A percentile compares a stretch with the other conserved stretches of the same genome.
These are phyloP conservation scores for Speoplatyrhinus poulsoni DNA, from an alignment of 2,113 vertebrate genomes.

Conservation along the genomic window DNA sequence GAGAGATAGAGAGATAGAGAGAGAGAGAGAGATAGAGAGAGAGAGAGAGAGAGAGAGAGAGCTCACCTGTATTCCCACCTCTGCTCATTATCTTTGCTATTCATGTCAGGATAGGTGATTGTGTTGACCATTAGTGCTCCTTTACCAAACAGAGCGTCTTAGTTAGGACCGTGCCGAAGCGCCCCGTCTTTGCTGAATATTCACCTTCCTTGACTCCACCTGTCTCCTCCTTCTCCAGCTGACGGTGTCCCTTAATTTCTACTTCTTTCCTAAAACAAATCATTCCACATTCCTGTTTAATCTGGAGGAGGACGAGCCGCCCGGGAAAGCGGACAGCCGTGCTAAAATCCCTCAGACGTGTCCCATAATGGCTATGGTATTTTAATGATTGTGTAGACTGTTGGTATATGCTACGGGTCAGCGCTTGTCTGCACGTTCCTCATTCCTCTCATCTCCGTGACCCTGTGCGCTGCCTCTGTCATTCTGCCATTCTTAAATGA, in stretches of 20 bases:
- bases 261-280: constrained; percentile 64
- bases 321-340: constrained; percentile 59
- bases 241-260: constrained; percentile 69
- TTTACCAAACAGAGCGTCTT: constrained; percentile 69
- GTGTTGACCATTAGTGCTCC: constrained; percentile 75
- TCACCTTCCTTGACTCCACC: constrained; percentile 63
- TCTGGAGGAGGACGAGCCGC: constrained; percentile 39
- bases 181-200: constrained; percentile 64
- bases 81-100: constrained; percentile 78
- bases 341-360: constrained; percentile 75
- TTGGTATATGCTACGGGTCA: constrained; percentile 72
- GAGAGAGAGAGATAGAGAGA: constrained; percentile 49
- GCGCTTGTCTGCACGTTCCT: constrained; percentile 71
- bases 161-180: constrained; percentile 67
- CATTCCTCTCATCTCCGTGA: constrained; percentile 69
- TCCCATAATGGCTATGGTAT: constrained; percentile 73
- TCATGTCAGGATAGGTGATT: constrained; percentile 77
- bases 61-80: constrained; percentile 71
- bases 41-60: constrained; percentile 56
- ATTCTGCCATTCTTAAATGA: constrained; percentile 75
- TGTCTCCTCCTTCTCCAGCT: constrained; percentile 57
- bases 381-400: constrained; percentile 80
- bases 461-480: constrained; percentile 70
- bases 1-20: constrained; percentile 34
- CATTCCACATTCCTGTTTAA: constrained; percentile 57